A percentile compares a stretch with the other conserved stretches of the same genome.
phyloP scores from a whole-genome alignment of 2,797 vertebrate genomes.

The Hyperoplus immaculatus region DNA sequence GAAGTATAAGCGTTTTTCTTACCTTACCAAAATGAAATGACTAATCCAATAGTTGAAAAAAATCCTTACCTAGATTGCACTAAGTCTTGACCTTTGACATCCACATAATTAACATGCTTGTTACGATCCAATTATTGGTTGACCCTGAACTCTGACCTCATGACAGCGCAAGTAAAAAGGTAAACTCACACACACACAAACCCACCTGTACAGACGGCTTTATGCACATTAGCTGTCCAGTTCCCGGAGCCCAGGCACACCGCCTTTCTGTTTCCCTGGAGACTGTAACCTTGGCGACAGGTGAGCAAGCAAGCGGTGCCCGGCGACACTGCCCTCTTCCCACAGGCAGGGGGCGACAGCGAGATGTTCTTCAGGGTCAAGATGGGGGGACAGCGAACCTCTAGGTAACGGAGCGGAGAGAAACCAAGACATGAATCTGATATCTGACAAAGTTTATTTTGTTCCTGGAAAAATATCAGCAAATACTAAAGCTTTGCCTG shows the following conservation, averaged over 20 bases:
- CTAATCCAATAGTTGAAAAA: conserved; percentile 1
- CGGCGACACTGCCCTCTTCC: conserved; percentile 81
- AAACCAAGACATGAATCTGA: conserved; percentile 40
- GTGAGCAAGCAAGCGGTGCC: conserved; percentile 89
- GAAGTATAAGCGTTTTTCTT: not conserved
- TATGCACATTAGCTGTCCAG: conserved; percentile 90
- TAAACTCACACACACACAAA: conserved; percentile 9
- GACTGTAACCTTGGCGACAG: conserved; percentile 90
- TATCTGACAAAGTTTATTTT: not conserved
- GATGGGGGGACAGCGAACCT: conserved; percentile 89
- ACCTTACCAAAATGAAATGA: not conserved
- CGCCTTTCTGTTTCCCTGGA: conserved; percentile 87
- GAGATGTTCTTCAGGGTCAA: conserved; percentile 83
- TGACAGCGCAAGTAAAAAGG: not conserved
- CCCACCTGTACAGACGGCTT: conserved; percentile 91
- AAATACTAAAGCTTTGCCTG: not conserved
- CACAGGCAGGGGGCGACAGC: conserved; percentile 88
- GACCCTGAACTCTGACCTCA: conserved; percentile 30
- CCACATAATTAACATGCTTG: conserved; percentile 10
- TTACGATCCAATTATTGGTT: conserved; percentile 21
- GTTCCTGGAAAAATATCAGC: not conserved
- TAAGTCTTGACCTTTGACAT: conserved; percentile 18
- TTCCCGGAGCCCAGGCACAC: conserved; percentile 90
- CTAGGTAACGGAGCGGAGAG: conserved; percentile 71
- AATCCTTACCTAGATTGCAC: not conserved